Evolutionary conservation across 2,888 invertebrate species (phyloP).

Genomic region (Ypsolopha scabrella): DNA sequence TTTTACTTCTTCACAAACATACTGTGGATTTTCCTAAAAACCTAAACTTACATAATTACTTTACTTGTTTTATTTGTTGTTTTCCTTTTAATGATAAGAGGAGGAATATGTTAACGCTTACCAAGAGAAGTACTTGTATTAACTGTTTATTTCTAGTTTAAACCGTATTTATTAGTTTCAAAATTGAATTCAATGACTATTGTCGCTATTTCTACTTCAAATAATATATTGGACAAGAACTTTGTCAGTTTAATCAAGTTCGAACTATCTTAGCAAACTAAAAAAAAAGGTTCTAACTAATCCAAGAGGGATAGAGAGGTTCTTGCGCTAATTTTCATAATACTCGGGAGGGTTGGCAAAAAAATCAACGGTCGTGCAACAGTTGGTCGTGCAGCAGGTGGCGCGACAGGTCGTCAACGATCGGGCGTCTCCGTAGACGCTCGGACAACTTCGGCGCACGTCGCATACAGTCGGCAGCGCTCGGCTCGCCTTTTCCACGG

Average conservation of each 20-base stretch:
- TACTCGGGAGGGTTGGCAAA: conserved; percentile 46
- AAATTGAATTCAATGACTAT: too few species aligned
- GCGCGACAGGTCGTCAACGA: conserved; percentile 52
- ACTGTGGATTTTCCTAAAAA: conserved; percentile 8
- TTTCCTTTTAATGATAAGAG: conserved; percentile 36
- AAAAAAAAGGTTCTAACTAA: too few species aligned
- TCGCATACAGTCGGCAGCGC: conserved; percentile 20
- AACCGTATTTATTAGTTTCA: too few species aligned
- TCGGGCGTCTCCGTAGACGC: conserved; percentile 23
- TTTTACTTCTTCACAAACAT: conserved; percentile 8
- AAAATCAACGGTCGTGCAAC: conserved; percentile 67
- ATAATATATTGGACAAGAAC: too few species aligned
- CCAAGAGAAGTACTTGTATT: too few species aligned
- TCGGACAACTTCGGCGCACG: conserved; percentile 17
- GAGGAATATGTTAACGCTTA: too few species aligned
- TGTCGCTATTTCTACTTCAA: too few species aligned
- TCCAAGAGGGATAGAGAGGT: conserved; percentile 5
- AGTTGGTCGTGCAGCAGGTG: conserved; percentile 65
- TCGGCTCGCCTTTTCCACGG: conserved; percentile 37
- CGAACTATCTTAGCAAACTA: too few species aligned
- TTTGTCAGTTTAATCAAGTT: too few species aligned
- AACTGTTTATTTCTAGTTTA: too few species aligned
- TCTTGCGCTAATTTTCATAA: conserved; percentile 51
- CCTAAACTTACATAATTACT: conserved; percentile 5
- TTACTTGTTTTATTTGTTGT: conserved; percentile 10